Base-by-base conservation (phyloP, 2,888 invertebrate genomes). In the Alviniconcha strummeri region DNA sequence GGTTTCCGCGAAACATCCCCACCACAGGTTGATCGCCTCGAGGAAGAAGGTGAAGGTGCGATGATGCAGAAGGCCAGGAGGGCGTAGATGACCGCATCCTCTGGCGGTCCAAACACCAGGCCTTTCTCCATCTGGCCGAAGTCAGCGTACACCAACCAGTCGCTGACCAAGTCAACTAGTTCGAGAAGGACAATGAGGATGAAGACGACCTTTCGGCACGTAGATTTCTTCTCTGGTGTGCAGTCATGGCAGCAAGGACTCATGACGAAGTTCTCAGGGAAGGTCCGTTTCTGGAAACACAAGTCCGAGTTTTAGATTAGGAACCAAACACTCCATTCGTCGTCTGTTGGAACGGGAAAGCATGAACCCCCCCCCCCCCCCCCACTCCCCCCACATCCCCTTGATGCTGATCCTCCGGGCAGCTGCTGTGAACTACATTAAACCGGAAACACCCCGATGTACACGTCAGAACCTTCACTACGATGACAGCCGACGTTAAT, bases 61-160 rank as follows among this genome's bases (percentile, higher is more conserved):
- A 89, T 64, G 75, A 89, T 85, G 57, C 88, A 89, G 84, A 90
- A 89, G 15, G 84, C 85, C 9, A 90, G 69, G 15, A 90, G 86
- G n/a, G 85, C 67, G 55, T 64, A 13, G 13, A 85, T 82, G 0
- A 87, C 85, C 4, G 55, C 80, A 5, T 74, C 64, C 0, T 84
- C 86, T 0, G 88, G 86, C 9, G 88, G 88, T 7, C 91, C 91
- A 80, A 89, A 91, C 9, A 91, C 90, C 3, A 91, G 87, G 5
- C 89, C 91, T 54, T 86, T 80, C 69, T 89, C 86, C 4, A 86
- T 82, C 55, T 75, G 79, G 36, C 85, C 84, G 54, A 91, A 83
- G 80, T 91, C 90, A 3, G 64, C 75, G 67, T 87, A 89, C 55
- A 90, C 87, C 56, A 91, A 85, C 90, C 90, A 90, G 82, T 91